phyloP scores from a whole-genome alignment of 1,140 invertebrate species.

The Lucilia sericata region DNA sequence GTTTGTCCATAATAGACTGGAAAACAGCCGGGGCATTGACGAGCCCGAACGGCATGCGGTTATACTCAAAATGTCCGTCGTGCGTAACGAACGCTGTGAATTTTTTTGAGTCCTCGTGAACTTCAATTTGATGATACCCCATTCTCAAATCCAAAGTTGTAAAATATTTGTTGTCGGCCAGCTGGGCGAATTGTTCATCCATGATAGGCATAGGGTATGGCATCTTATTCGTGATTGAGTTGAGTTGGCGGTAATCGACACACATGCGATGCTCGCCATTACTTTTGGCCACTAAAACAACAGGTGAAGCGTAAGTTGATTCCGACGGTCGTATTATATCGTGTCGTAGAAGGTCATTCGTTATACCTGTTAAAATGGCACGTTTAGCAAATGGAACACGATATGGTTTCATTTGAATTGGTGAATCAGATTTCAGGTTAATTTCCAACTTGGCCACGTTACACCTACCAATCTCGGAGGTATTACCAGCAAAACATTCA shows the following conservation, averaged over 20 bases:
- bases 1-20: conserved; percentile 64
- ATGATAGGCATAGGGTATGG: conserved; percentile 70
- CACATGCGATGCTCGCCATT: no score
- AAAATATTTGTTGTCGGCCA: conserved; percentile 56
- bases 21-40: conserved; percentile 66
- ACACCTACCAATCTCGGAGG: conserved; percentile 23
- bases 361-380: conserved; percentile 48
- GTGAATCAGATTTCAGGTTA: conserved; percentile 20
- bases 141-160: conserved; percentile 64
- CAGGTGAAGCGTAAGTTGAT: background rate
- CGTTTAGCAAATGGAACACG: conserved; percentile 54
- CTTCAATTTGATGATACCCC: conserved; percentile 70
- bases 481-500: no score
- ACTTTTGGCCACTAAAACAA: background rate
- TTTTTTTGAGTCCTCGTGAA: conserved; percentile 57
- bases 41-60: no score
- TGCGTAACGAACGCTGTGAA: conserved; percentile 68
- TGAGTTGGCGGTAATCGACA: conserved; percentile 52
- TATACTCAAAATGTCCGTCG: no score
- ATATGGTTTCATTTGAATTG: conserved; percentile 51
- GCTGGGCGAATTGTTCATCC: conserved; percentile 64
- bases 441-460: conserved; percentile 47
- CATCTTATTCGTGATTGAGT: conserved; percentile 66
- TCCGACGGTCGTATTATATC: no score
- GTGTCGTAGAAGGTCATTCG: background rate